phyloP scores from a whole-genome alignment of 2,888 invertebrate genomes.

The Blastobasis adustella region DNA sequence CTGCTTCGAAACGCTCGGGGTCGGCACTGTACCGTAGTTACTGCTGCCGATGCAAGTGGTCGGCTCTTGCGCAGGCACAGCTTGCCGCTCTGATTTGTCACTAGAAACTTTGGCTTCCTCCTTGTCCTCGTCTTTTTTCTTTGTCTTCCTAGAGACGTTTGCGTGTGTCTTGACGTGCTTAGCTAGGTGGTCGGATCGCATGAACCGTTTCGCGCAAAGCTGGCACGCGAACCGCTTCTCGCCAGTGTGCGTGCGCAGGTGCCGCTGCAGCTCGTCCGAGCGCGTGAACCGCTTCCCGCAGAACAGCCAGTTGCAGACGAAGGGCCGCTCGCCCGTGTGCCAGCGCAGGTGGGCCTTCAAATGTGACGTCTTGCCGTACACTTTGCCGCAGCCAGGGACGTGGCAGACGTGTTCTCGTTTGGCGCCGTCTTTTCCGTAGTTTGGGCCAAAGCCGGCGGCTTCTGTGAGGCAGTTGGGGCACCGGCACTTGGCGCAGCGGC shows the following conservation, averaged over 20 bases:
- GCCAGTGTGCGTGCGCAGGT: conserved; percentile 91
- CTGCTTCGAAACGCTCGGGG: conserved; percentile 32
- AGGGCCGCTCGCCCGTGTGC: conserved; percentile 95
- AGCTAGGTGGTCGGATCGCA: conserved; percentile 94
- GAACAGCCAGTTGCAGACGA: conserved; percentile 90
- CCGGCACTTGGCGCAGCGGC: conserved; percentile 84
- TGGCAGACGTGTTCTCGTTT: conserved; percentile 91
- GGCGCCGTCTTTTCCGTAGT: conserved; percentile 82
- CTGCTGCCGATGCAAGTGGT: conserved; percentile 37
- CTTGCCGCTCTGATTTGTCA: conserved; percentile 30
- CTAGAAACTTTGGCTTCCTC: conserved; percentile 38
- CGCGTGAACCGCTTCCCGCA: conserved; percentile 94
- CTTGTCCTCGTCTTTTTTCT: conserved; percentile 56
- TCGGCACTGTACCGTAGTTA: conserved; percentile 49
- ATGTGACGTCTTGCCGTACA: conserved; percentile 96
- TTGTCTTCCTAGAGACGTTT: conserved; percentile 72
- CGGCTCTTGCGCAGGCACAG: conserved; percentile 10
- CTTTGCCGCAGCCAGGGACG: conserved; percentile 89
- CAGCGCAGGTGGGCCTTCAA: conserved; percentile 93
- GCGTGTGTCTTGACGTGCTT: conserved; percentile 94
- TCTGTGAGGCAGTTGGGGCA: conserved; percentile 89
- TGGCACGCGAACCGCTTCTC: conserved; percentile 92
- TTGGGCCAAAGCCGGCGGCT: conserved; percentile 84
- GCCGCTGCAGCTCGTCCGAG: conserved; percentile 93
- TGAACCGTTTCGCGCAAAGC: conserved; percentile 92